These are phyloP conservation scores for Rhombomys opimus DNA, from an alignment of 2,113 vertebrate species.

Conservation along the genomic window DNA sequence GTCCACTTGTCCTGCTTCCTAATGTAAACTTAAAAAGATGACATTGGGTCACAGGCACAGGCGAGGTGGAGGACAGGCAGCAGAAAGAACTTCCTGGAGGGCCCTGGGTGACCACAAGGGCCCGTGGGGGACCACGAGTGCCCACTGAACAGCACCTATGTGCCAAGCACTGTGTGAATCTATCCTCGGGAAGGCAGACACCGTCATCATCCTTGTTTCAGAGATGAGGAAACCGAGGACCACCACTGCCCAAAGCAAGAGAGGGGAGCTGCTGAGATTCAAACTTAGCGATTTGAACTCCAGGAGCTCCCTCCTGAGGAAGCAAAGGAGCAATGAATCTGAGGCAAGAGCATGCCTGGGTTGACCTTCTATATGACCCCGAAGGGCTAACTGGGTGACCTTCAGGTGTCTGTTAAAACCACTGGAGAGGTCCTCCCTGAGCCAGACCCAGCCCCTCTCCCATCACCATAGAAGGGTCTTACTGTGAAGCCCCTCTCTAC, in stretches of 20 bases:
- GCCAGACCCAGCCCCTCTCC: neutral
- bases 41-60: neutral
- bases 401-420: neutral
- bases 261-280: neutral
- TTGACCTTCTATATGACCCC: neutral
- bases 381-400: no score
- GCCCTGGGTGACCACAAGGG: neutral
- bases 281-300: neutral
- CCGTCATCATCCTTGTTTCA: neutral
- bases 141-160: rapidly evolving
- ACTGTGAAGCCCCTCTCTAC: neutral
- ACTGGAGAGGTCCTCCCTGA: rapidly evolving
- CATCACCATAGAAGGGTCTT: rapidly evolving
- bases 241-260: neutral
- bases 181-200: neutral
- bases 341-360: neutral
- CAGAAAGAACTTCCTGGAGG: neutral
- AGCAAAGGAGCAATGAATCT: neutral
- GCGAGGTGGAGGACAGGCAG: neutral
- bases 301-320: neutral
- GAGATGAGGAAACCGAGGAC: constrained; percentile 59
- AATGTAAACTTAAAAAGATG: neutral
- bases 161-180: neutral
- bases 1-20: neutral
- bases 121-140: neutral